phyloP scores from a whole-genome alignment of 2,113 vertebrate genomes.

The Thalassarche chlororhynchos region DNA sequence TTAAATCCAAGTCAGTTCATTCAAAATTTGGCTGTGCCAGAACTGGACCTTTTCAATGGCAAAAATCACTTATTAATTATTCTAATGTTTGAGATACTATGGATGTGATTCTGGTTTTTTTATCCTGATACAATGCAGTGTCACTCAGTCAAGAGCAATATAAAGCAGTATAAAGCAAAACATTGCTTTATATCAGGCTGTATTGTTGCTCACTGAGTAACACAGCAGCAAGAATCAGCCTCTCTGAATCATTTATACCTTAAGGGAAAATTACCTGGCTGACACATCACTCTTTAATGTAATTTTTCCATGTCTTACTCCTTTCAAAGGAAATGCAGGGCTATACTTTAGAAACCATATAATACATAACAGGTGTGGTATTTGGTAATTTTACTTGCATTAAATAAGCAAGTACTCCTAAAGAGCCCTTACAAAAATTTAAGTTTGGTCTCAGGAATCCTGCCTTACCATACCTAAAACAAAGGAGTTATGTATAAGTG shows the following conservation, averaged over 20 bases:
- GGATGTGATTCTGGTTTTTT: background rate
- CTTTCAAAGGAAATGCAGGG: slow-evolving; percentile 7
- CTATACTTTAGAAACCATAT: background rate
- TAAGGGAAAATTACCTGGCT: background rate
- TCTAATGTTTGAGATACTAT: background rate
- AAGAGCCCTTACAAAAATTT: background rate
- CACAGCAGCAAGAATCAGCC: background rate
- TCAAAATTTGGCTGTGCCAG: background rate
- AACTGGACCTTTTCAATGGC: background rate
- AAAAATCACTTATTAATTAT: background rate
- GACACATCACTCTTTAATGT: background rate
- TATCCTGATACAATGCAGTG: background rate
- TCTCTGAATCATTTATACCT: background rate
- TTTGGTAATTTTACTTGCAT: background rate
- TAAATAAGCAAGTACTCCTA: background rate
- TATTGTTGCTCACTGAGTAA: background rate
- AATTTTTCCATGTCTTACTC: background rate
- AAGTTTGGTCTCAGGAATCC: background rate
- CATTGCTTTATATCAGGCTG: background rate
- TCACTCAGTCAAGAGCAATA: background rate
- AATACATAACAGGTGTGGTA: background rate
- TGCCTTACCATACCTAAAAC: background rate
- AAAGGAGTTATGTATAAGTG: background rate
- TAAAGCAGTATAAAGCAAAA: background rate
- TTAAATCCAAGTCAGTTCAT: background rate